Conservation (phyloP, 1,140 invertebrate genomes). For the Meloidogyne chitwoodi region DNA sequence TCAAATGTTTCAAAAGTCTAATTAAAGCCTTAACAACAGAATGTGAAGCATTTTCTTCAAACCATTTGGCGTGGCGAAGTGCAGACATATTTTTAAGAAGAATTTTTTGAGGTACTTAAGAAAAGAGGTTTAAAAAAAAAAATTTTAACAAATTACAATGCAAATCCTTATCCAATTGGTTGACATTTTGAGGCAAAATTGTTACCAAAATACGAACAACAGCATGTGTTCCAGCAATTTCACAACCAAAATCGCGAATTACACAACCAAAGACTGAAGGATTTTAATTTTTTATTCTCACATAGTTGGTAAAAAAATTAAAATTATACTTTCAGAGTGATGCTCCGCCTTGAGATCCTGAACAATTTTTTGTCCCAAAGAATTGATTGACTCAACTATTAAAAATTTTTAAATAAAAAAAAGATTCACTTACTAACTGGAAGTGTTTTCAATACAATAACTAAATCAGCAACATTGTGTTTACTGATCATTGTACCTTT, state of each 20-base stretch:
- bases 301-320: too few relatives aligned
- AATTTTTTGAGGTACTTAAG: conserved; percentile 73
- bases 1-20: conserved; percentile 81
- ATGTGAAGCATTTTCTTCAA: conserved; percentile 95
- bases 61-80: conserved; percentile 89
- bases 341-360: conserved; percentile 73
- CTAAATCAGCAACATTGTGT: conserved; percentile 89
- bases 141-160: conserved; percentile 65
- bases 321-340: conserved; percentile 8
- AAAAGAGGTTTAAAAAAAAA: neutral
- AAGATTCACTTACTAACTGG: conserved; percentile 70
- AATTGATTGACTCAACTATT: conserved; percentile 79
- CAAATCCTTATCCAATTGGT: conserved; percentile 84
- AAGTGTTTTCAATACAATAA: conserved; percentile 93
- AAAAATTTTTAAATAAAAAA: conserved; percentile 13
- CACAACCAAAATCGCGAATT: conserved; percentile 48
- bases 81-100: conserved; percentile 83
- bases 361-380: conserved; percentile 79
- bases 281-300: too few relatives aligned
- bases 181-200: conserved; percentile 83
- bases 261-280: conserved; percentile 46
- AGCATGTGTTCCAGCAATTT: conserved; percentile 66
- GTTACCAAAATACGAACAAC: conserved; percentile 83
- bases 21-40: conserved; percentile 93
- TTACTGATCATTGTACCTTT: conserved; percentile 95